A percentile compares a stretch with the other conserved stretches of the same genome.
phyloP scores from a whole-genome alignment of 2,797 vertebrate species.

The Ataeniobius toweri region DNA sequence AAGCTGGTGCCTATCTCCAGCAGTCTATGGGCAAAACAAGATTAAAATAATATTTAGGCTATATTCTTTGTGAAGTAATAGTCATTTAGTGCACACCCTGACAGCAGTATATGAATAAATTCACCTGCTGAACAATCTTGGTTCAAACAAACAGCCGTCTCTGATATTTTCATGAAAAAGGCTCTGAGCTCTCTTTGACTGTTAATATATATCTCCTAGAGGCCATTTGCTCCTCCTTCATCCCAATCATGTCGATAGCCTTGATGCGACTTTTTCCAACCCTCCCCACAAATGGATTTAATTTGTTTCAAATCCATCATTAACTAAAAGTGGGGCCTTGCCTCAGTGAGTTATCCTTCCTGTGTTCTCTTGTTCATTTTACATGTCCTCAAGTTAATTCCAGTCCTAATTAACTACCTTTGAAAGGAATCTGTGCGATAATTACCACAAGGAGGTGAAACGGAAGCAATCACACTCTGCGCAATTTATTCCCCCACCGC shows the following conservation, averaged over 20 bases:
- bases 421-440: slow-evolving; percentile 76
- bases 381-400: slow-evolving; percentile 79
- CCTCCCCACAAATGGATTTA: slow-evolving; percentile 31
- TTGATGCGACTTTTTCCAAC: slow-evolving; percentile 23
- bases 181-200: background rate
- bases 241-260: slow-evolving; percentile 23
- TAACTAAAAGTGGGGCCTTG: slow-evolving; percentile 47
- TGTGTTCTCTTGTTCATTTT: slow-evolving; percentile 73
- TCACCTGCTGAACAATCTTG: background rate
- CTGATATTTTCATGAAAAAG: slow-evolving; percentile 14
- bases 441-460: slow-evolving; percentile 77
- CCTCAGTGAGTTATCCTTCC: slow-evolving; percentile 65
- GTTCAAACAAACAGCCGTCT: background rate
- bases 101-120: slow-evolving; percentile 3
- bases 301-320: slow-evolving; percentile 52
- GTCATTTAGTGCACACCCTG: background rate
- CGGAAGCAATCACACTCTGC: slow-evolving; percentile 74
- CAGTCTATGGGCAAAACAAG: background rate
- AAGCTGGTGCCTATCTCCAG: too few relatives aligned
- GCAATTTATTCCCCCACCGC: slow-evolving; percentile 71
- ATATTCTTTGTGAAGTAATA: background rate
- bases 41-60: background rate
- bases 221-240: slow-evolving; percentile 1
- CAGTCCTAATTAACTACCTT: slow-evolving; percentile 78
- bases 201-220: slow-evolving; percentile 15